Evolutionary conservation across 1,140 invertebrate species (phyloP).

Genomic region (Heliconius hewitsoni): DNA sequence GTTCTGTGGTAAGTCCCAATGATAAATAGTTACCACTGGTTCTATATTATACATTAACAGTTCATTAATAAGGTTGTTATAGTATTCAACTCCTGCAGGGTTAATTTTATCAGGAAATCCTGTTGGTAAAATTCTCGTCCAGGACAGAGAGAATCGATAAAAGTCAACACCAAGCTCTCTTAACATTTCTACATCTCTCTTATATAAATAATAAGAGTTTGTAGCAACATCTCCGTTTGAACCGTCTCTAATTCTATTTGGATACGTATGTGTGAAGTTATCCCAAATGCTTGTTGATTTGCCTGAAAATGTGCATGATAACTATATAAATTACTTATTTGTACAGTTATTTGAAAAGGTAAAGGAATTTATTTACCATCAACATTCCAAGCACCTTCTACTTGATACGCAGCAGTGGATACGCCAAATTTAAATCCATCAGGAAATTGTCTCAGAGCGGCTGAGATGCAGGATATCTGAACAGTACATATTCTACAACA

Average conservation of each 20-base stretch:
- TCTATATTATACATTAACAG: neutral
- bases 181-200: neutral
- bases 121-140: neutral
- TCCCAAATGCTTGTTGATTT: neutral
- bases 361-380: neutral
- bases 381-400: conserved; percentile 17
- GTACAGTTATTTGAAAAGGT: neutral
- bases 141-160: neutral
- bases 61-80: neutral
- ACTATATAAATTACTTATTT: too few species aligned
- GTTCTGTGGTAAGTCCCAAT: neutral
- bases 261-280: neutral
- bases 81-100: neutral
- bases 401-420: conserved; percentile 38
- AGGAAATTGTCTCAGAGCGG: conserved; percentile 39
- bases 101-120: neutral
- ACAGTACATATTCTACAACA: neutral
- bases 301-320: neutral
- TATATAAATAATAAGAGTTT: conserved; percentile 4
- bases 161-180: conserved; percentile 1
- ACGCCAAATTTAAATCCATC: conserved; percentile 35
- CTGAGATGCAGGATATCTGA: neutral
- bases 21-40: neutral
- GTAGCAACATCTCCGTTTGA: neutral
- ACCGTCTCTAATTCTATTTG: neutral